Evolutionary conservation across 2,797 vertebrate species (phyloP).

Genomic region (Momotus momota): DNA sequence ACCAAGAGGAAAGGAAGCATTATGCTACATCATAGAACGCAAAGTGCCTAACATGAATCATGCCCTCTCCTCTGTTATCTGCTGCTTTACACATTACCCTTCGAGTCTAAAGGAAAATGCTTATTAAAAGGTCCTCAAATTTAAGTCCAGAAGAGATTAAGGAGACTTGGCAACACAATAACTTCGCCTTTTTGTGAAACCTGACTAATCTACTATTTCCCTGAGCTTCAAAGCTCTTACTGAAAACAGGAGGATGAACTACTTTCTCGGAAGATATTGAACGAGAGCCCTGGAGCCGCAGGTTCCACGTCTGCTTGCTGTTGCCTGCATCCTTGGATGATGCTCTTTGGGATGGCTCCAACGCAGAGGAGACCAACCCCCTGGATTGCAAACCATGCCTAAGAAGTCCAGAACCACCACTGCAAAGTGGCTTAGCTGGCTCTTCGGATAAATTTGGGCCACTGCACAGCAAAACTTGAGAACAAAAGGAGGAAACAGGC

Average conservation of each 20-base stretch:
- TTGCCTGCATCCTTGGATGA: not conserved
- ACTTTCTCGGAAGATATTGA: not conserved
- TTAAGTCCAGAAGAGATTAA: slow-evolving; percentile 70
- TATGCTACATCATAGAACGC: not conserved
- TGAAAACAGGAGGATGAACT: not conserved
- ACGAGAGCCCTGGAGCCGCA: not conserved
- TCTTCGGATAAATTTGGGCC: not conserved
- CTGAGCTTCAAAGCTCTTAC: slow-evolving; percentile 58
- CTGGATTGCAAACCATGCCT: not conserved
- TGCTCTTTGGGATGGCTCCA: not conserved
- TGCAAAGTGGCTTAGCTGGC: not conserved
- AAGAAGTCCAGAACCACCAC: not conserved
- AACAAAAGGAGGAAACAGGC: not conserved
- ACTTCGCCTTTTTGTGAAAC: slow-evolving; percentile 66
- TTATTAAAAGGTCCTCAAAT: slow-evolving; percentile 62
- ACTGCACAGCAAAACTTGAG: not conserved
- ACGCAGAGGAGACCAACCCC: not conserved
- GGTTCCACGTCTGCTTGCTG: not conserved
- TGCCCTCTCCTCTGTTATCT: slow-evolving; percentile 12
- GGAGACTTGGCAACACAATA: slow-evolving; percentile 57
- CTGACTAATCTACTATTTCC: slow-evolving; percentile 65
- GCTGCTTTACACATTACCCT: not conserved
- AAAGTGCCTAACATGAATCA: slow-evolving; percentile 3
- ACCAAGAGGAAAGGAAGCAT: not conserved
- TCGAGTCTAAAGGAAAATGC: slow-evolving; percentile 41